These are phyloP conservation scores for Onthophagus taurus DNA, from an alignment of 1,140 invertebrate genomes.

Conservation along the genomic window DNA sequence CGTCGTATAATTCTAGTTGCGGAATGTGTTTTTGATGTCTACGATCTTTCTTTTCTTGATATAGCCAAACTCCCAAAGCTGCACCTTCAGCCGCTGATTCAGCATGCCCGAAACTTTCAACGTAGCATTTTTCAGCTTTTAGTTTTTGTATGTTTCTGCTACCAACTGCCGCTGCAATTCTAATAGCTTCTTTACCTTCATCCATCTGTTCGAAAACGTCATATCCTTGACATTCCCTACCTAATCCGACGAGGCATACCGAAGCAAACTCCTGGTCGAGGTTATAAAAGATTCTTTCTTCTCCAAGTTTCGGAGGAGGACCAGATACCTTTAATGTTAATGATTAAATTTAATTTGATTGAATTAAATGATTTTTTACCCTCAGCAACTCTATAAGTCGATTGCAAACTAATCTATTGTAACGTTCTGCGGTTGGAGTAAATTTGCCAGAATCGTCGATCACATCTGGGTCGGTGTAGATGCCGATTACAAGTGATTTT, in stretches of 20 bases:
- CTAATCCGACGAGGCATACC: conserved; percentile 60
- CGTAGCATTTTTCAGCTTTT: conserved; percentile 46
- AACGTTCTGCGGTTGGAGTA: conserved; percentile 45
- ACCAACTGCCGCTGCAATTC: conserved; percentile 45
- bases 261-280: conserved; percentile 50
- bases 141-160: conserved; percentile 48
- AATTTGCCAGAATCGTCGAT: conserved; percentile 38
- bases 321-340: conserved; percentile 31
- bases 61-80: conserved; percentile 51
- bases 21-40: conserved; percentile 41
- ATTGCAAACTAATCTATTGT: conserved; percentile 39
- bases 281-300: conserved; percentile 50
- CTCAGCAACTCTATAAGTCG: conserved; percentile 25
- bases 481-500: conserved; percentile 47
- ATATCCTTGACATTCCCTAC: conserved; percentile 50
- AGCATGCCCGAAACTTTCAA: conserved; percentile 64
- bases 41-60: conserved; percentile 52
- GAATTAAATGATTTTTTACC: too few species aligned
- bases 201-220: conserved; percentile 58
- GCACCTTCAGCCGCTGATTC: conserved; percentile 67
- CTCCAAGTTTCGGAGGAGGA: conserved; percentile 41
- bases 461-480: conserved; percentile 43
- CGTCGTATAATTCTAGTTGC: conserved; percentile 41
- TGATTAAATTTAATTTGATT: conserved; percentile 1
- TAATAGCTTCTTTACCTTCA: conserved; percentile 56